Percentiles rank a stretch among this genome's conserved stretches.
phyloP scores from a whole-genome alignment of 2,113 vertebrate species.

The Mustelus asterias region DNA sequence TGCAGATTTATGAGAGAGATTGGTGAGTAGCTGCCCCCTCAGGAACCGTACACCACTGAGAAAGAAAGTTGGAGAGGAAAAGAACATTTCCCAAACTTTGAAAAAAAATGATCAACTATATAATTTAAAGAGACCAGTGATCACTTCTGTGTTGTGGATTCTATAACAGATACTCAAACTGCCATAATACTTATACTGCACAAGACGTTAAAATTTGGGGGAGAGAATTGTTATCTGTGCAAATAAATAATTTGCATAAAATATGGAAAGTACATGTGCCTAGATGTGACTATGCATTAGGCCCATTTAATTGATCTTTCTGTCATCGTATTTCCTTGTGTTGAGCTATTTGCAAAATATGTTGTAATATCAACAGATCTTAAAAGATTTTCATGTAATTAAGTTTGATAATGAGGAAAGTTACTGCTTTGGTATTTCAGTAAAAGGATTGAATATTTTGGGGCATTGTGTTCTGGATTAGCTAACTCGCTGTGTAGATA shows the following conservation, averaged over 20 bases:
- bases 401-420: neutral
- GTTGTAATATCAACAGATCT: neutral
- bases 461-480: no score
- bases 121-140: neutral
- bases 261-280: neutral
- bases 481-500: no score
- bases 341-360: neutral
- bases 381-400: slow-evolving; percentile 20
- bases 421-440: neutral
- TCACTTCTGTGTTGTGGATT: neutral
- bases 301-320: neutral
- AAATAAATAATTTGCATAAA: neutral
- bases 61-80: neutral
- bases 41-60: neutral
- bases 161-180: neutral
- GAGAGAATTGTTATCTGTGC: neutral
- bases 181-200: neutral
- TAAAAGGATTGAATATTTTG: no score
- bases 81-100: neutral
- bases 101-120: neutral
- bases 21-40: neutral
- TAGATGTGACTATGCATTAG: neutral
- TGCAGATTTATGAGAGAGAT: no score
- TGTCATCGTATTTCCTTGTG: neutral
- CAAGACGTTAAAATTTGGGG: neutral